These are phyloP conservation scores for Forbesichthys papilliferus DNA, from an alignment of 2,113 vertebrate genomes.

Conservation along the genomic window DNA sequence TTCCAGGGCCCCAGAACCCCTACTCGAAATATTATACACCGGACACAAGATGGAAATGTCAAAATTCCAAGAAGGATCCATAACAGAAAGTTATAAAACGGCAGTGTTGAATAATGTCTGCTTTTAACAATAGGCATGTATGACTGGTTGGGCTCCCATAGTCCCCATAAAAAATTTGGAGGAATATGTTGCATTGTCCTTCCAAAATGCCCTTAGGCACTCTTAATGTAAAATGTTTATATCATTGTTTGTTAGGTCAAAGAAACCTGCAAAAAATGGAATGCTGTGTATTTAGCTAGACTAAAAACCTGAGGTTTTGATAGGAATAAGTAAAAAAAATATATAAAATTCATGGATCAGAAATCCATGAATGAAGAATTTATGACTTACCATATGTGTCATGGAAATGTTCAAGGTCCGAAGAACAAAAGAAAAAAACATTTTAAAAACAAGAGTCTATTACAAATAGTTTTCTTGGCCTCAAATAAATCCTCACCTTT, in stretches of 20 bases:
- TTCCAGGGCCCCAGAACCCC: slow-evolving; percentile 88
- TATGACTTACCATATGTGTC: slow-evolving; percentile 47
- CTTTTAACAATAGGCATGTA: slow-evolving; percentile 41
- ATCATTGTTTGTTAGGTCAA: slow-evolving; percentile 29
- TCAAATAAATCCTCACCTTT: slow-evolving; percentile 21
- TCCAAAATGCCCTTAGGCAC: slow-evolving; percentile 41
- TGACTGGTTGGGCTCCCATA: slow-evolving; percentile 58
- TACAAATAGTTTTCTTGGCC: slow-evolving; percentile 7
- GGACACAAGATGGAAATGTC: slow-evolving; percentile 69
- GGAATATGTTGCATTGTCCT: slow-evolving; percentile 80
- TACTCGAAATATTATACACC: slow-evolving; percentile 82
- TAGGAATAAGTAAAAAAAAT: background rate
- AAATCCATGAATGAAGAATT: background rate
- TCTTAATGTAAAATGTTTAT: slow-evolving; percentile 45
- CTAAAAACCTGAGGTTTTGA: background rate
- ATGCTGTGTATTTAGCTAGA: background rate
- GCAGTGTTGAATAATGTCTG: slow-evolving; percentile 42
- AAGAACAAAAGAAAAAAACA: slow-evolving; percentile 26
- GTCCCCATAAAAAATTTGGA: slow-evolving; percentile 50
- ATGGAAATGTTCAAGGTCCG: slow-evolving; percentile 21
- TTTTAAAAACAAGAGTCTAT: background rate
- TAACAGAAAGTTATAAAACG: slow-evolving; percentile 61
- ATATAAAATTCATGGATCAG: no score
- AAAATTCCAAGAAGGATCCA: slow-evolving; percentile 75
- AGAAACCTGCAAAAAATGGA: slow-evolving; percentile 38